Evolutionary conservation across 2,888 invertebrate genomes (phyloP), one percentile per base, ranked within the genome.

Genomic region (Synergus gifuensis): DNA sequence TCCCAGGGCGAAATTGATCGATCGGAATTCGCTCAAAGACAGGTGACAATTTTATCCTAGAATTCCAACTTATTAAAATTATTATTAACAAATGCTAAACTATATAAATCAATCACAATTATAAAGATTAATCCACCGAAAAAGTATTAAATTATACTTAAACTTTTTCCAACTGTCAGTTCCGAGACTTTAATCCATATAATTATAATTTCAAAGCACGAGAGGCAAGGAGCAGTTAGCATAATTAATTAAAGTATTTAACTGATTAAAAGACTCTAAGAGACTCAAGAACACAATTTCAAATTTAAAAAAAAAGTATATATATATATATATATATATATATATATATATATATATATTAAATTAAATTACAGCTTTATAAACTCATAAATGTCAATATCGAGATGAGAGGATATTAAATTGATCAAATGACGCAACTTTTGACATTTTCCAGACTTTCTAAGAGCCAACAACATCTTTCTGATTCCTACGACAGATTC

Each of bases 1-100:
- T 92, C 97, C 97, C 81, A 94, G 97, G 87, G 96, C 96, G 76
- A 96, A 96, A 90, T 93, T 97, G 84, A 96, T 96, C 88, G 96
- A 96, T 92, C 95, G 95, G 87, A 95, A 95, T 92, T 95, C 95
- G 90, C 94, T 95, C 90, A 95, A 95, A 92, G 95, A 96, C 93
- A 95, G 96, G 96, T 96, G 93, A 93, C 3, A 1, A 22, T 62
- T 62, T 22, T 4, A 46, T 46, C 14, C 7, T 46, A 11, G 0
- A 18, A 54, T 54, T 54, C 0, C n/a, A 54, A n/a, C n/a, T 54
- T 8, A 28, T 3, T 28, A 2, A 28, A 3, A 28, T 28, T 28
- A 28, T 28, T 28, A 49, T 54, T 1, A 18, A n/a, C 8, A 54
- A 8, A 54, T 2, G 8, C 7, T 8, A n/a, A n/a, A 18, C 11